phyloP scores from a whole-genome alignment of 2,113 vertebrate species.

The Pygoscelis antarcticus region DNA sequence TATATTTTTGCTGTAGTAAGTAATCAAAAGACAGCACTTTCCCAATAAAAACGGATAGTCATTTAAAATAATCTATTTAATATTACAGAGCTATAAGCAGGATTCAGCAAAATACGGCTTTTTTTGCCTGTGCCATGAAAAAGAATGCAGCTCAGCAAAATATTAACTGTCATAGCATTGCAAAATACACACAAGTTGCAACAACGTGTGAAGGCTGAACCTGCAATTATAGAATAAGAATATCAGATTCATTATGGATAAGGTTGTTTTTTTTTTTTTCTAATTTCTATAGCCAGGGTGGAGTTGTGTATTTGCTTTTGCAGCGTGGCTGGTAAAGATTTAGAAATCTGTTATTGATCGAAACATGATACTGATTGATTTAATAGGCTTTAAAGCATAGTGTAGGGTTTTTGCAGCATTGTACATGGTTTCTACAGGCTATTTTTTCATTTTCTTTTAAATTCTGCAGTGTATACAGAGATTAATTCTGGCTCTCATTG shows the following conservation, averaged over 20 bases:
- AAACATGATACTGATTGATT: neutral
- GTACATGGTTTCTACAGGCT: neutral
- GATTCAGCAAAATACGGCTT: neutral
- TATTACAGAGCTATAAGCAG: neutral
- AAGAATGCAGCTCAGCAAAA: neutral
- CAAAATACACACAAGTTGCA: neutral
- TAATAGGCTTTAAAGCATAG: neutral
- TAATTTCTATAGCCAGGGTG: neutral
- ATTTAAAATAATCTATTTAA: neutral
- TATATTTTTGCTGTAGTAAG: neutral
- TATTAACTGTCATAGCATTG: neutral
- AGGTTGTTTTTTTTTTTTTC: neutral
- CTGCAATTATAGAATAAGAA: neutral
- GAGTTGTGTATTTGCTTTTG: neutral
- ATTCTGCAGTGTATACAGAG: neutral
- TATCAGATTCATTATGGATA: neutral
- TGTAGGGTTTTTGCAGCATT: neutral
- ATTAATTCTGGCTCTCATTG: neutral
- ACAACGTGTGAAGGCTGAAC: neutral
- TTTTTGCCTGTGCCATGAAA: neutral
- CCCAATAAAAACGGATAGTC: neutral
- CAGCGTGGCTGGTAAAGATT: neutral
- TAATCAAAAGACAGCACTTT: neutral
- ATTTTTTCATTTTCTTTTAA: neutral
- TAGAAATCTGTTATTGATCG: neutral